Evolutionary conservation across 2,113 vertebrate genomes (phyloP), one percentile per base, ranked within the genome.

Genomic region (Nycticebus coucang): DNA sequence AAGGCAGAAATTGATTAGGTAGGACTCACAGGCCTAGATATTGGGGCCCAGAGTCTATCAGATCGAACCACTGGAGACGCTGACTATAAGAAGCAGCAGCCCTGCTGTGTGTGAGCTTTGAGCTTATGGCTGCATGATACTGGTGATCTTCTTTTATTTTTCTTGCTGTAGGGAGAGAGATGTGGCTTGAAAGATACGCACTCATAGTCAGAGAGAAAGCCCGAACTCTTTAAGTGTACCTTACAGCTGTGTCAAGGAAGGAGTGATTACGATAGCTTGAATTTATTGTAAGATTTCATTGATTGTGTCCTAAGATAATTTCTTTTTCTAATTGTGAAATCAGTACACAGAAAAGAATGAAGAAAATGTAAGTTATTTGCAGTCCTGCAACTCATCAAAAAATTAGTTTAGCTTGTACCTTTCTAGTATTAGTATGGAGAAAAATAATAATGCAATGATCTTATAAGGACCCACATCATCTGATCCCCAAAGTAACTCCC

Each of bases 221-320:
- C 84, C 64, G 66, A 37, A 57, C 64, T 72, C 26, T 75, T 18
- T 11, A 57, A 35, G 14, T 33, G 2, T 75, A 45, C 12, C 21
- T 84, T 83, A 28, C 22, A 55, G n/a, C 50, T 24, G 37, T 74
- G 66, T 66, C 64, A 74, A 66, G 79, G 59, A 89, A 81, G 0
- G 1, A 72, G 53, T 66, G 28, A 15, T 66, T 82, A 59, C 13
- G 24, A 22, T 12, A 87, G n/a, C 60, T 59, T 87, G 55, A 8
- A 53, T 86, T 94, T 90, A 41, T 53, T 93, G 33, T 82, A 72
- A 82, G 60, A 35, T 81, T 81, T 82, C 66, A 66, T 92, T 82
- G 71, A 71, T 71, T 53, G 12, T 69, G 78, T 72, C 30, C 35
- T 41, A 33, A 45, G 41, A 45, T 60, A 77, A 60, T 22, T 77